Evolutionary conservation across 2,797 vertebrate species (phyloP).

Genomic region (Caiman crocodilus): DNA sequence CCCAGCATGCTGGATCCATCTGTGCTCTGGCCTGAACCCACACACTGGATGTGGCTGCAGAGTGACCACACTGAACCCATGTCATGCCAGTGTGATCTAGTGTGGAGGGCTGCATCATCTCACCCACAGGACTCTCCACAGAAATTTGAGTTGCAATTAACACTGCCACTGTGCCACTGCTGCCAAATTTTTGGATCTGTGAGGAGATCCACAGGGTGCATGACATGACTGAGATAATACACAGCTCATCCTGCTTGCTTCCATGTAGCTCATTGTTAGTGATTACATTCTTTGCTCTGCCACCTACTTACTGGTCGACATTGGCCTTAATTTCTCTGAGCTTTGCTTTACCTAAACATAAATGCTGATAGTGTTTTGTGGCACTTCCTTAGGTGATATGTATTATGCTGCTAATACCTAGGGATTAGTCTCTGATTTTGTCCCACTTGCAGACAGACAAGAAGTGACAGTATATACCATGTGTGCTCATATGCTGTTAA

Average conservation of each 20-base stretch:
- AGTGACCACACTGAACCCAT: no score
- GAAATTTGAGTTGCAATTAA: no score
- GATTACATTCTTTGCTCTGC: neutral
- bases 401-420: neutral
- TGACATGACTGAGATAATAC: no score
- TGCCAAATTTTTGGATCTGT: no score
- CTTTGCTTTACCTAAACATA: neutral
- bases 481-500: constrained; percentile 33
- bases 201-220: no score
- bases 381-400: neutral
- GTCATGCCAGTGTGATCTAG: no score
- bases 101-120: no score
- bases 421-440: constrained; percentile 16
- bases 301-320: neutral
- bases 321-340: neutral
- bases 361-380: neutral
- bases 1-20: no score
- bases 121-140: no score
- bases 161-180: no score
- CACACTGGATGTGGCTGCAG: no score
- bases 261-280: neutral
- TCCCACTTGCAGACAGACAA: neutral
- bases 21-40: no score
- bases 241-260: neutral
- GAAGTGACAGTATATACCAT: neutral